Evolutionary conservation across 1,140 invertebrate genomes (phyloP).

Genomic region (Scaptomyza pallida): DNA sequence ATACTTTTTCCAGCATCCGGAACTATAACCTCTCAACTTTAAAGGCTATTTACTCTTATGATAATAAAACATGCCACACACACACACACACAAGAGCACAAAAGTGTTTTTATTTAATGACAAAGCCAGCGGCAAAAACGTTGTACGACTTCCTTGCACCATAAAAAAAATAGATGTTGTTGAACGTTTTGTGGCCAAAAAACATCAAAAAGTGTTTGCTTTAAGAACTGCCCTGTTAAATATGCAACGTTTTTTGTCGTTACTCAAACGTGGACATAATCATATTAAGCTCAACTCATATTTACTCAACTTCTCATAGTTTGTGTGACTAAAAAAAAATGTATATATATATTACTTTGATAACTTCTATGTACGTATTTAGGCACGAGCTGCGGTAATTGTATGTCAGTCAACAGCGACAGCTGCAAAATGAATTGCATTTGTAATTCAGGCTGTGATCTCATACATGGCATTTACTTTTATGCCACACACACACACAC

Average conservation of each 20-base stretch:
- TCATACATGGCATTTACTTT: conserved; percentile 39
- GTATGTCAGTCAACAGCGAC: conserved; percentile 10
- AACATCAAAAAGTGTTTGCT: not conserved
- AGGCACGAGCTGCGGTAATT: not conserved
- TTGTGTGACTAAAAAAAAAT: not conserved
- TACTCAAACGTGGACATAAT: too few relatives aligned
- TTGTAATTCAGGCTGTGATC: conserved; percentile 49
- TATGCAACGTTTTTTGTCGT: not conserved
- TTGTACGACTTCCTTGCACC: not conserved
- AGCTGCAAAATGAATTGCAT: conserved; percentile 54
- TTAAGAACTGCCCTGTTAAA: not conserved
- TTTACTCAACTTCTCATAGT: too few relatives aligned
- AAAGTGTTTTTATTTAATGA: not conserved
- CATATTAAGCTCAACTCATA: too few relatives aligned
- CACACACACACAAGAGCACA: too few relatives aligned
- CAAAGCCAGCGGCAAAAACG: not conserved
- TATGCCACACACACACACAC: conserved; percentile 17
- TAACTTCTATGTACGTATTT: too few relatives aligned
- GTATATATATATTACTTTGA: not conserved
- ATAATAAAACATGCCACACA: not conserved
- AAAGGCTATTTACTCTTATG: conserved; percentile 1
- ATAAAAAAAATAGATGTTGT: not conserved
- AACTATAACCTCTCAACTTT: not conserved
- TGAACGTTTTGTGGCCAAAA: not conserved
- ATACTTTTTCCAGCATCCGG: not conserved